phyloP scores from a whole-genome alignment of 2,113 vertebrate genomes.

The Muntiacus muntjak region DNA sequence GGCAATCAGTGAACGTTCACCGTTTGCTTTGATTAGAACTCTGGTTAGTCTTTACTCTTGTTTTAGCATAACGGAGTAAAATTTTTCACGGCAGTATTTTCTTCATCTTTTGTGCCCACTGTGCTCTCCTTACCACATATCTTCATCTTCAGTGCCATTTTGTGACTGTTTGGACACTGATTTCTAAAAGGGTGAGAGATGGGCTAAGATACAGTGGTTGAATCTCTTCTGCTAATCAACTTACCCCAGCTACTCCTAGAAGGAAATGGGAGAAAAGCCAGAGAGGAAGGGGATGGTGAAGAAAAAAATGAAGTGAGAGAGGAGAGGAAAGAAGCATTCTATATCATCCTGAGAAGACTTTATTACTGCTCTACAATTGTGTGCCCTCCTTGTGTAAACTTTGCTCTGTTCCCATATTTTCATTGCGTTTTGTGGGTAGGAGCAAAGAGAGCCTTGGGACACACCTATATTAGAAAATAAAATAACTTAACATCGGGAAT shows the following conservation, averaged over 20 bases:
- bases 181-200: neutral
- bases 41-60: neutral
- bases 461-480: neutral
- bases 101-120: neutral
- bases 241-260: neutral
- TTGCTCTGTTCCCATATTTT: neutral
- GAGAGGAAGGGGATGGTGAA: neutral
- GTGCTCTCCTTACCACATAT: neutral
- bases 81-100: neutral
- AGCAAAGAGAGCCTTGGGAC: neutral
- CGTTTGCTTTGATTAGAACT: neutral
- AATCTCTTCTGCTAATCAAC: neutral
- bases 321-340: neutral
- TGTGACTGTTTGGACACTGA: neutral
- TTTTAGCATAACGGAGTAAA: neutral
- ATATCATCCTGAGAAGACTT: neutral
- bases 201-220: neutral
- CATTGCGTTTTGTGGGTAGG: neutral
- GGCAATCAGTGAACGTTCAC: neutral
- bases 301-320: neutral
- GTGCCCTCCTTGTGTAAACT: neutral
- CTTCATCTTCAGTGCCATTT: neutral
- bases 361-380: neutral
- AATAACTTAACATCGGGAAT: neutral
- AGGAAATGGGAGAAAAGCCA: neutral